Evolutionary conservation across 1,140 invertebrate species (phyloP), one percentile per base, ranked within the genome.

Genomic region (Sycophila sp.): DNA sequence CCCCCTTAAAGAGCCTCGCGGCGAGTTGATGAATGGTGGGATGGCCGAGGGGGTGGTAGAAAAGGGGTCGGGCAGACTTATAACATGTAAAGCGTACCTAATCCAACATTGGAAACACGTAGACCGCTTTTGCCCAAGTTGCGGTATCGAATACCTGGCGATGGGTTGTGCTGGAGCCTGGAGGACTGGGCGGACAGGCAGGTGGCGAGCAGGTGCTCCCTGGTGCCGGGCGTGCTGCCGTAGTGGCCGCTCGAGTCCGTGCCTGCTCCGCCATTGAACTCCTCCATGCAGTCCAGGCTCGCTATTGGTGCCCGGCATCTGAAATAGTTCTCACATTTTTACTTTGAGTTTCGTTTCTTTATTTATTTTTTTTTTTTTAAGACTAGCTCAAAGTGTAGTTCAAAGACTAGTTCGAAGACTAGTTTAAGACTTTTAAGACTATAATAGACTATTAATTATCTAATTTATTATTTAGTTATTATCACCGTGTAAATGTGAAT

Each of bases 71-170:
- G 67, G 38, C 38, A 47, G 65, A 69, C 10, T 71, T 62, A 58
- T 59, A 69, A 70, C 72, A 79, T 75, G 81, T 77, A 77, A 58
- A 79, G 85, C 88, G 87, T 88, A 91, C 92, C 92, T 78, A 97
- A 88, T 71, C 94, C 96, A 77, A 98, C 92, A 82, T 95, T 96
- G 73, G 95, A 96, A 59, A 97, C 94, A 75, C 95, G 89, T 69
- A 98, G 89, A 59, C 96, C 96, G 78, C 94, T 96, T 86, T 97
- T 97, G 60, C 96, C 96, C 71, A 98, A 89, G 86, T 97, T 97
- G 83, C 95, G 91, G 86, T 95, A 95, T 17, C 94, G 89, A 76
- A 96, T 89, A 38, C 94, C 94, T 60, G 93, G 92, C 71, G 77
- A 92, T 80, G 74, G 89, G 11, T 49, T 71, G 85, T 69, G 91